Percentiles rank a stretch among this genome's conserved stretches.
Conservation (phyloP, 2,888 invertebrate species). For the Lordiphosa fenestrarum region DNA sequence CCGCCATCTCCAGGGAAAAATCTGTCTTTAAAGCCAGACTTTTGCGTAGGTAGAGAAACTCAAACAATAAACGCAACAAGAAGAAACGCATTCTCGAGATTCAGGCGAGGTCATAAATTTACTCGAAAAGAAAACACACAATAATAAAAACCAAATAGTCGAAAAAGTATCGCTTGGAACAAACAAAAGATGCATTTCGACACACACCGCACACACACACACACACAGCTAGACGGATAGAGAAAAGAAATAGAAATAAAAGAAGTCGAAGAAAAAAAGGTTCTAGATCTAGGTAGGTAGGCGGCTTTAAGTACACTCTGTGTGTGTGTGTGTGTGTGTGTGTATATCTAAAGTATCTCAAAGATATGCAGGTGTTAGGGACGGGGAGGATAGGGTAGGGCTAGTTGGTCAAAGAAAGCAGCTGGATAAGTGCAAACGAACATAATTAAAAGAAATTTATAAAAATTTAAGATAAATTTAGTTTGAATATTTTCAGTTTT, state of each 20-base stretch:
- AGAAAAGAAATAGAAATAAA: slow-evolving; percentile 17
- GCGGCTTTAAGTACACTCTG: slow-evolving; percentile 31
- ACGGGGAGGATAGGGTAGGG: too few relatives aligned
- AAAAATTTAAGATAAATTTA: too few relatives aligned
- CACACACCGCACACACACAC: slow-evolving; percentile 17
- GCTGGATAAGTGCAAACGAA: too few relatives aligned
- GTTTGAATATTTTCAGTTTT: too few relatives aligned
- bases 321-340: slow-evolving; percentile 21
- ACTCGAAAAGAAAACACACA: slow-evolving; percentile 37
- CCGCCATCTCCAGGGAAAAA: slow-evolving; percentile 46
- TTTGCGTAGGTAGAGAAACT: slow-evolving; percentile 43
- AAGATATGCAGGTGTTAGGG: too few relatives aligned
- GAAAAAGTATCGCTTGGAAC: slow-evolving; percentile 36
- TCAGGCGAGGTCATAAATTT: slow-evolving; percentile 68
- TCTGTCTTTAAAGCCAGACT: slow-evolving; percentile 15
- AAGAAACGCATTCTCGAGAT: slow-evolving; percentile 64
- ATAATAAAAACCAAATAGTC: slow-evolving; percentile 73
- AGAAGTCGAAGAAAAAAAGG: slow-evolving; percentile 34
- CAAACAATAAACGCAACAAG: slow-evolving; percentile 65
- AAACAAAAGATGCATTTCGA: slow-evolving; percentile 32
- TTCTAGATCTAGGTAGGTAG: slow-evolving; percentile 53
- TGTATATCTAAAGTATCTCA: slow-evolving; percentile 26
- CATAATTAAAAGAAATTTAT: too few relatives aligned
- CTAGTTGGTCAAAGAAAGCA: too few relatives aligned
- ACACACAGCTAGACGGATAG: slow-evolving; percentile 3